phyloP scores from a whole-genome alignment of 2,113 vertebrate species.

The Nesogale talazaci region DNA sequence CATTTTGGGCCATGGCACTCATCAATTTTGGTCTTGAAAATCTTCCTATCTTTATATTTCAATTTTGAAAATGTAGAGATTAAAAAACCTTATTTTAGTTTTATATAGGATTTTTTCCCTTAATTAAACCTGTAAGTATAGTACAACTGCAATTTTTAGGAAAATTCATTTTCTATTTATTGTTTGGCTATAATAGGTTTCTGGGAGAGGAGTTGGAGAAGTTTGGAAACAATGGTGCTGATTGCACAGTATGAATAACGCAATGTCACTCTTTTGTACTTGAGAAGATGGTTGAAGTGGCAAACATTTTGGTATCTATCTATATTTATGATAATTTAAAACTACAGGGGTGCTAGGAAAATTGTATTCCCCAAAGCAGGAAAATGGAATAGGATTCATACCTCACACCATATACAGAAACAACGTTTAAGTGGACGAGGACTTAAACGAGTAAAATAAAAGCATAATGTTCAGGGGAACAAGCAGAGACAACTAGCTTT shows the following conservation, averaged over 20 bases:
- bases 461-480: too few relatives aligned
- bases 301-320: neutral
- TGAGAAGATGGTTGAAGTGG: neutral
- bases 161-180: neutral
- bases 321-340: neutral
- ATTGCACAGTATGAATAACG: neutral
- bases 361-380: too few relatives aligned
- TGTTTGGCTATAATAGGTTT: neutral
- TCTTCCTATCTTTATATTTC: neutral
- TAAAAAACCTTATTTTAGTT: neutral
- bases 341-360: too few relatives aligned
- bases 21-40: conserved; percentile 3
- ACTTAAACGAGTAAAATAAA: too few relatives aligned
- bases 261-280: neutral
- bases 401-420: too few relatives aligned
- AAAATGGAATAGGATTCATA: too few relatives aligned
- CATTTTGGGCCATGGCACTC: neutral
- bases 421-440: too few relatives aligned
- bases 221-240: neutral
- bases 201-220: neutral
- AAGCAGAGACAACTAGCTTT: too few relatives aligned
- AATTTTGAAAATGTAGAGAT: neutral
- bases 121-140: neutral
- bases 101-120: neutral
- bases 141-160: neutral